Evolutionary conservation across 2,888 invertebrate genomes (phyloP), one percentile per base, ranked within the genome.

Genomic region (Drosophila setosimentum): DNA sequence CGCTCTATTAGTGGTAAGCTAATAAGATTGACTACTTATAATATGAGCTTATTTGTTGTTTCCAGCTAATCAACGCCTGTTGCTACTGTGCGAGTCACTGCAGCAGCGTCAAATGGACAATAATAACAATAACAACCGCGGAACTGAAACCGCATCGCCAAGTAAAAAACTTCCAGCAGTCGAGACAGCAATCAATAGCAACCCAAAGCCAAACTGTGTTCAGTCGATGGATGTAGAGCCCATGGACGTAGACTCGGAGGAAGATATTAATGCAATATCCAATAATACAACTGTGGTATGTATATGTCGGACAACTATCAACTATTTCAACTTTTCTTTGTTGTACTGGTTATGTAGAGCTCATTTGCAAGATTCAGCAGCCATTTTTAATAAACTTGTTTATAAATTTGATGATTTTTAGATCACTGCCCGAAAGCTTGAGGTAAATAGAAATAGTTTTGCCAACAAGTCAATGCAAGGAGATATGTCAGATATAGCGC

Each of bases 41-140:
- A 29, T 24, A 10, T 2, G n/a, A 55, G 27, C n/a, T 55, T 0
- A 27, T 13, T 16, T 24, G 3, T 21, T 24, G 1, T 24, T 8
- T 3, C 2, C 11, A 88, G 88, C 76, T 42, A 80, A 86, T 29
- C 60, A 78, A 51, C 88, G 86, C 0, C 48, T 86, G 7, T 7
- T 30, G 16, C 16, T 32, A 24, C 7, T 83, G 10, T 53, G 67
- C 8, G 33, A 54, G 1, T 58, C 62, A 0, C 54, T 83, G 4
- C 78, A 70, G 45, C 37, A 55, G 18, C 54, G 35, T 16, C 69
- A 37, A 16, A 29, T n/a, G 27, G n/a, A 73, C 11, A 51, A 59
- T 6, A 18, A 40, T 4, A 30, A 29, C 21, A 78, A 66, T 7
- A 45, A 54, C 24, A 21, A 21, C 16, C 21, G 30, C 10, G 29